Conservation (phyloP, 2,797 vertebrate species). For the Thripadectes ignobilis region DNA sequence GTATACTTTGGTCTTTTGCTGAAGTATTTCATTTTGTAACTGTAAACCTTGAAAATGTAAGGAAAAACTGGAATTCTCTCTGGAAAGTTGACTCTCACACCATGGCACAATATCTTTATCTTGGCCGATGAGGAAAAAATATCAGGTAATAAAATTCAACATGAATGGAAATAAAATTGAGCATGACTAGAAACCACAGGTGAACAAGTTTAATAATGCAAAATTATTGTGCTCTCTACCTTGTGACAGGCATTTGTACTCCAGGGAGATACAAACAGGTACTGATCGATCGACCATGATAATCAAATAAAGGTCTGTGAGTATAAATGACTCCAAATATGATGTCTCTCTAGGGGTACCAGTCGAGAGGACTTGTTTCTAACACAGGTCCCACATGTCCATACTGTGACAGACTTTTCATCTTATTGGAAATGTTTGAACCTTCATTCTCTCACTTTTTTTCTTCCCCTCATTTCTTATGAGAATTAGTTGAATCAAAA, state of each 20-base stretch:
- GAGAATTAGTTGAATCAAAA: background rate
- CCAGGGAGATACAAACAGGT: background rate
- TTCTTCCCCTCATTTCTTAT: background rate
- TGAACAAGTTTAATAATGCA: background rate
- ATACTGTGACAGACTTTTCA: slow-evolving; percentile 41
- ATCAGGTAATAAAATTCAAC: background rate
- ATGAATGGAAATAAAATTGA: slow-evolving; percentile 5
- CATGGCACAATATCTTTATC: background rate
- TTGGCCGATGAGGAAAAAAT: background rate
- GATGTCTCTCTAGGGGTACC: background rate
- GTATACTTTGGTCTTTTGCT: background rate
- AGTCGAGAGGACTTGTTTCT: background rate
- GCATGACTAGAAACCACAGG: slow-evolving; percentile 9
- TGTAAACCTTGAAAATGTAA: background rate
- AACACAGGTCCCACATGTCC: slow-evolving; percentile 1
- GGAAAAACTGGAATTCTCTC: background rate
- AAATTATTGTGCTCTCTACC: background rate
- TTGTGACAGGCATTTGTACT: background rate
- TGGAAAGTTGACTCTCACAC: background rate
- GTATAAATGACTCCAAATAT: background rate
- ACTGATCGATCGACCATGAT: background rate
- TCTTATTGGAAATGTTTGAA: background rate
- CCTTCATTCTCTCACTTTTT: background rate
- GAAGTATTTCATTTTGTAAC: background rate
- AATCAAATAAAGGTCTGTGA: background rate